phyloP scores from a whole-genome alignment of 53 echinoderm and acorn worm genomes.

The Mesocentrotus franciscanus region DNA sequence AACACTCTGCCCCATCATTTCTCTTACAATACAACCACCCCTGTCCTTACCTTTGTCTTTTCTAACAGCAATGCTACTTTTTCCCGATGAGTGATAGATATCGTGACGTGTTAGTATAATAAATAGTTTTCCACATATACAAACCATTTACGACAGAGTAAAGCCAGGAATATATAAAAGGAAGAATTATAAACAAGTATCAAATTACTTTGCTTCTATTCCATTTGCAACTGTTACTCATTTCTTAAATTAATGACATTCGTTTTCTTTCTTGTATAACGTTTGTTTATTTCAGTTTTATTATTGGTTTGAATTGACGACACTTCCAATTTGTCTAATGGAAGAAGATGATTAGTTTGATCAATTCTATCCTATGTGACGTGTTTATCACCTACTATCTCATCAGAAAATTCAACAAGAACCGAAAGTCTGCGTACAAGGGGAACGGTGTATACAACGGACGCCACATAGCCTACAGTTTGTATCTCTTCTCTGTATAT shows the following conservation, averaged over 20 bases:
- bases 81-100: not conserved
- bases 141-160: not conserved
- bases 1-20: too few relatives aligned
- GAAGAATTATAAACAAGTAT: not conserved
- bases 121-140: not conserved
- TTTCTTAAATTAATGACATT: not conserved
- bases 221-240: not conserved
- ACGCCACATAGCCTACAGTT: not conserved
- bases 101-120: not conserved
- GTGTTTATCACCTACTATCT: constrained; percentile 15
- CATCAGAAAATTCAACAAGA: not conserved
- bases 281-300: not conserved
- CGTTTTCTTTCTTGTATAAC: not conserved
- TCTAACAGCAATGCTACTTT: too few relatives aligned
- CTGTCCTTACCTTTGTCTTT: too few relatives aligned
- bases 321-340: constrained; percentile 47
- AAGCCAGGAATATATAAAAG: not conserved
- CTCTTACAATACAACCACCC: too few relatives aligned
- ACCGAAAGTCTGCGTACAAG: too few relatives aligned
- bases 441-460: not conserved
- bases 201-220: not conserved
- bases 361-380: not conserved
- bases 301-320: not conserved
- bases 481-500: too few relatives aligned
- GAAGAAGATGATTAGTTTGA: not conserved